phyloP scores from a whole-genome alignment of 2,888 invertebrate species.

The Mechanitis mazaeus region DNA sequence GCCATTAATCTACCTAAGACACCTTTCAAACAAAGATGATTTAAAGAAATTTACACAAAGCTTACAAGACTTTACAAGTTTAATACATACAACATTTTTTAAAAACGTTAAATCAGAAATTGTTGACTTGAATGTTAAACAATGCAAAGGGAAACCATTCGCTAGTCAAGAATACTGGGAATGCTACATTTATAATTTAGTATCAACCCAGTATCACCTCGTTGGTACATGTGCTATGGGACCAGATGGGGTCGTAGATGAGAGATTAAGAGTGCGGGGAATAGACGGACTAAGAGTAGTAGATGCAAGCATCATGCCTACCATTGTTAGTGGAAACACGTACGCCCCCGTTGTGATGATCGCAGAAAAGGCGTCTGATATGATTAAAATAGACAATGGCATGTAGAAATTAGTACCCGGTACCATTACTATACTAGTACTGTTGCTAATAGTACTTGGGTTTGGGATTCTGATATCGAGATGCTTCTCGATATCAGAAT shows the following conservation, averaged over 20 bases:
- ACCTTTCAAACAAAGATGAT: slow-evolving; percentile 39
- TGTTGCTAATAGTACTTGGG: no score
- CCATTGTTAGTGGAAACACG: slow-evolving; percentile 76
- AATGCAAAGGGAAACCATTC: slow-evolving; percentile 40
- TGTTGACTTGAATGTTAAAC: slow-evolving; percentile 35
- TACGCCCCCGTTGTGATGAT: slow-evolving; percentile 79
- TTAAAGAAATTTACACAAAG: slow-evolving; percentile 34
- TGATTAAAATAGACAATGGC: slow-evolving; percentile 63
- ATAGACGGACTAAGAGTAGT: slow-evolving; percentile 75
- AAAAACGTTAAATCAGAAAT: slow-evolving; percentile 31
- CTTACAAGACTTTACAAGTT: slow-evolving; percentile 33
- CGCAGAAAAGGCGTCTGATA: slow-evolving; percentile 77
- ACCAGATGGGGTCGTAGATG: slow-evolving; percentile 45
- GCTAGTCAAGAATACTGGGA: slow-evolving; percentile 49
- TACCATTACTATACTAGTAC: not conserved
- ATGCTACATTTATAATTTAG: slow-evolving; percentile 45
- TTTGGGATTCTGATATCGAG: no score
- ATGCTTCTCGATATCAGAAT: no score
- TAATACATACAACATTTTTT: slow-evolving; percentile 36
- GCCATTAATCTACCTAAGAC: slow-evolving; percentile 40
- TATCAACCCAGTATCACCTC: slow-evolving; percentile 43
- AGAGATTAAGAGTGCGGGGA: slow-evolving; percentile 64
- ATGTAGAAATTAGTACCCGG: not conserved
- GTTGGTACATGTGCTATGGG: slow-evolving; percentile 54
- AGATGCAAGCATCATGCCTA: slow-evolving; percentile 80